A percentile compares a stretch with the other conserved stretches of the same genome.
Conservation (phyloP, 2,113 vertebrate genomes). For the Microcebus tavaratra region DNA sequence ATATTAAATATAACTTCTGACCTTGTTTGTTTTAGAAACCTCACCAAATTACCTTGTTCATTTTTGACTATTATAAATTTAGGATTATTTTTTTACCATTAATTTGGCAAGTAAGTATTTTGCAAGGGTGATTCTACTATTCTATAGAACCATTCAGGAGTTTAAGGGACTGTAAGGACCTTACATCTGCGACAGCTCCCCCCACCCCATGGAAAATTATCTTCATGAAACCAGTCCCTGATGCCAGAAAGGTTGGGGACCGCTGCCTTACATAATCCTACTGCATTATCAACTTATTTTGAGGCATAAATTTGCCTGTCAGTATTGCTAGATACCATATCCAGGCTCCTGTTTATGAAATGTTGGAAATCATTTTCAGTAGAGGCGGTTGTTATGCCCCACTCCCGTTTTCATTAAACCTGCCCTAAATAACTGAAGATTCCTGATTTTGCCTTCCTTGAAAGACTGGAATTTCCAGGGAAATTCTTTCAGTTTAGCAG, state of each 20-base stretch:
- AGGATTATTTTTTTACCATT: neutral
- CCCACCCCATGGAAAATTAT: too few species aligned
- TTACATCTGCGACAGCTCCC: too few species aligned
- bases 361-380: slow-evolving; percentile 39
- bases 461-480: neutral
- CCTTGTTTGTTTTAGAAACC: neutral
- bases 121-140: neutral
- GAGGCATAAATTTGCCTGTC: slow-evolving; percentile 1
- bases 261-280: neutral
- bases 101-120: slow-evolving; percentile 39
- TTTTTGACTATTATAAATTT: neutral
- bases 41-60: slow-evolving; percentile 1
- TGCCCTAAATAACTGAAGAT: neutral
- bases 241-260: too few species aligned
- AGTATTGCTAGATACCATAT: neutral
- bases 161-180: neutral
- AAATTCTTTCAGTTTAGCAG: neutral
- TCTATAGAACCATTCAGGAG: neutral
- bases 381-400: neutral
- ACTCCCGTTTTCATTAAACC: neutral
- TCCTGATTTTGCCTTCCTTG: slow-evolving; percentile 1
- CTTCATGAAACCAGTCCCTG: too few species aligned
- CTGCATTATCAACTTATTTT: slow-evolving; percentile 32
- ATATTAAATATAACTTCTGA: neutral
- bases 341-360: slow-evolving; percentile 23